Evolutionary conservation across 1,140 invertebrate species (phyloP).

Genomic region (Aphis gossypii): DNA sequence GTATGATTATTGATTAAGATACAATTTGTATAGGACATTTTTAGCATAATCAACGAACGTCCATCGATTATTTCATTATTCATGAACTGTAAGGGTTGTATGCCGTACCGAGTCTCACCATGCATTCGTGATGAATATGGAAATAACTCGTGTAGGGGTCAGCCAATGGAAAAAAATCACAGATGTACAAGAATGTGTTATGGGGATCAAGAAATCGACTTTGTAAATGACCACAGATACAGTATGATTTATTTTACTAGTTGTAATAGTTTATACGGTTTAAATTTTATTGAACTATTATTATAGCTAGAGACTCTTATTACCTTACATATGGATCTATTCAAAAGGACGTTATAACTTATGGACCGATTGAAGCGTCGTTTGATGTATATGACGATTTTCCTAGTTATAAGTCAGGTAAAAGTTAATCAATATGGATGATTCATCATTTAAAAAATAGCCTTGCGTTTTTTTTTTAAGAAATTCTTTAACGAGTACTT

Average conservation of each 20-base stretch:
- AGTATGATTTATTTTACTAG: neutral
- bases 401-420: constrained; percentile 60
- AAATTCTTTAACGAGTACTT: neutral
- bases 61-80: neutral
- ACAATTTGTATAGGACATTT: neutral
- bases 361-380: constrained; percentile 60
- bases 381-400: constrained; percentile 61
- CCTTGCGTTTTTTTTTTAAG: neutral
- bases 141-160: neutral
- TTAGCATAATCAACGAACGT: neutral
- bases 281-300: neutral
- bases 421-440: neutral
- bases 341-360: constrained; percentile 59
- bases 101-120: neutral
- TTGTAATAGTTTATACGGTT: neutral
- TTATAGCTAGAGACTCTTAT: constrained; percentile 43
- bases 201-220: neutral
- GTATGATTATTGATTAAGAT: neutral
- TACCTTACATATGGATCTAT: constrained; percentile 65
- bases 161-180: constrained; percentile 28
- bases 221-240: neutral
- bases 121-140: neutral
- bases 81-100: neutral
- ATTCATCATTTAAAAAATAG: neutral
- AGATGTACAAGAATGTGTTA: constrained; percentile 41